Evolutionary conservation across 2,888 invertebrate species (phyloP).

Genomic region (Diaphora mendica): DNA sequence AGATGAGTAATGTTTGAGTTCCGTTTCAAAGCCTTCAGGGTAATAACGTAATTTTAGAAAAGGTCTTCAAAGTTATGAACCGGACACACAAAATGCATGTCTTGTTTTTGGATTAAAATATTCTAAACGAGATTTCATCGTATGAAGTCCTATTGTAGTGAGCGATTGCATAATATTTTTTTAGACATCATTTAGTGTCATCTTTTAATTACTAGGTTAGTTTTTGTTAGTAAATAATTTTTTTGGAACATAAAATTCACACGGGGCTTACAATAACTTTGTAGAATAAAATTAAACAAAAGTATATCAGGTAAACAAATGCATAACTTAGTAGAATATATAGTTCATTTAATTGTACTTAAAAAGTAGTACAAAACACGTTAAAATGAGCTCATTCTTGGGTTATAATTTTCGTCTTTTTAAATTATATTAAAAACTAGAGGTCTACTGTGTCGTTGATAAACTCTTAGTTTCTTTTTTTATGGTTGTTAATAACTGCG

Average conservation of each 20-base stretch:
- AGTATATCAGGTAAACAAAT: not conserved
- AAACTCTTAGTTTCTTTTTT: not conserved
- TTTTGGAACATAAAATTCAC: not conserved
- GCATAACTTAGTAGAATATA: not conserved
- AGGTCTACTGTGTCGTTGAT: not conserved
- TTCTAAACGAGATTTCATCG: not conserved
- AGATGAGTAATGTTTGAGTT: slow-evolving; percentile 21
- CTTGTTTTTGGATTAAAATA: not conserved
- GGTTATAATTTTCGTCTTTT: not conserved
- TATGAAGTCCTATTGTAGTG: not conserved
- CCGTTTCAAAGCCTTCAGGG: slow-evolving; percentile 25
- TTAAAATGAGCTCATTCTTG: not conserved
- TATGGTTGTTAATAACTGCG: too few relatives aligned
- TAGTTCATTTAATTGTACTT: not conserved
- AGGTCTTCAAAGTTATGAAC: slow-evolving; percentile 13
- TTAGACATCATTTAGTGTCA: slow-evolving; percentile 1
- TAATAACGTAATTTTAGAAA: slow-evolving; percentile 5
- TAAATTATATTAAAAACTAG: not conserved
- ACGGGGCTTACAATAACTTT: not conserved
- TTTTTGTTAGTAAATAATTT: not conserved
- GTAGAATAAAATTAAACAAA: not conserved
- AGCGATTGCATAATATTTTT: not conserved
- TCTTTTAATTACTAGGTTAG: slow-evolving; percentile 6
- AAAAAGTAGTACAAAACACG: not conserved
- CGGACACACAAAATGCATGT: slow-evolving; percentile 1